Evolutionary conservation across 2,888 invertebrate genomes (phyloP), one percentile per base, ranked within the genome.

Genomic region (Drosophila ezoana): DNA sequence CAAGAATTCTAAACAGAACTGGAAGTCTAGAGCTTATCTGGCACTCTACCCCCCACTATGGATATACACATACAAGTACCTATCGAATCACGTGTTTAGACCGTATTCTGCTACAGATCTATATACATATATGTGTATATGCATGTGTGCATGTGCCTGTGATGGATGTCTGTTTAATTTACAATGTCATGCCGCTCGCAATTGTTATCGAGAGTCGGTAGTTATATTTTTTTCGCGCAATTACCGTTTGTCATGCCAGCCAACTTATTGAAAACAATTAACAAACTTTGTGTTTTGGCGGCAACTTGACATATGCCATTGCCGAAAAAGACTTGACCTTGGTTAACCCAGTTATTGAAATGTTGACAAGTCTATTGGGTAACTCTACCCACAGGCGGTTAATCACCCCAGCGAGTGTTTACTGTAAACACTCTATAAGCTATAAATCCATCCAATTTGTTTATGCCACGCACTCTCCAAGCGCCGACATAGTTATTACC

Each of bases 161-260:
- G 54, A 49, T 41, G 43, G 56, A 53, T 56, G 44, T n/a, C 47
- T 52, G 28, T 38, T 74, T 65, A 66, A 74, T 71, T 74, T 53
- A 66, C 72, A 76, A 71, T 76, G 76, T 62, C 76, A 62, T 56
- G 72, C 59, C 76, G 61, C 52, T 57, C 11, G 64, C 62, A 68
- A 68, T 72, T 67, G 59, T 62, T 67, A 62, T 62, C 49, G 60
- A 59, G 28, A 52, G 37, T 61, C 43, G 43, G 48, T 62, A 37
- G 8, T 51, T 52, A 66, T 62, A 67, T 53, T 54, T 47, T 53
- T 54, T 47, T 76, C 47, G 63, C 72, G 62, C 81, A 80, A 80
- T 77, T 86, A 78, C 44, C 54, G 62, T 83, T 81, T 71, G 81
- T 78, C 78, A 81, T 81, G 84, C 81, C 67, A 67, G 48, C 51